Evolutionary conservation across 92 coral and sea anemone genomes (phyloP), one percentile per base, ranked within the genome.

Genomic region (Parazoanthus swiftii): DNA sequence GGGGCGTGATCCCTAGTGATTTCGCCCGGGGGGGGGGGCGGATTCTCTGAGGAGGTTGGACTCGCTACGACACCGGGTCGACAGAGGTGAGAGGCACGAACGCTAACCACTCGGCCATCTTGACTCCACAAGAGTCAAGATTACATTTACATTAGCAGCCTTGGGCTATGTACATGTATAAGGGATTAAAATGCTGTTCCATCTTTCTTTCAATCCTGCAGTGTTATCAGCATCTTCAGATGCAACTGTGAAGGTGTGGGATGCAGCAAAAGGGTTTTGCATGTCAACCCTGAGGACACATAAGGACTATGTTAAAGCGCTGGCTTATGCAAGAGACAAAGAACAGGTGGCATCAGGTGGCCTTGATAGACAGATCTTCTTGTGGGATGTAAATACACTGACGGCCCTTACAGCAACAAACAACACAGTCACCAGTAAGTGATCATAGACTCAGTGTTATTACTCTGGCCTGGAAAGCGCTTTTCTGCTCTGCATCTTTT

Each of bases 191-290:
- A 54, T 20, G 13, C 20, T 29, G 20, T 72, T 73, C 78, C 38
- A 20, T 58, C 15, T 21, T 26, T n/a, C 16, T 71, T 26, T 80
- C 44, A 39, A 48, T 68, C 13, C 54, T 38, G 67, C 77, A 96
- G 98, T 96, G 80, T 88, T 96, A 33, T 96, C 98, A 77, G 98
- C 98, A 29, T 96, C 98, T 1, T 96, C 98, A n/a, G 98, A 96
- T 59, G 91, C 98, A 33, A 96, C 98, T 11, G 98, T 96, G 51
- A 96, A 94, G 88, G 98, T 96, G 10, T 94, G 98, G 98, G 98
- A 94, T 86, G 89, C 98, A 0, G 85, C 84, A 18, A 92, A 94
- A 85, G 95, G 98, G 18, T 96, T 94, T 77, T 96, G 98, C 81
- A 96, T 96, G 98, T 96, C 98, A 0, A 96, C 98, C 13, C 91